Conservation (phyloP, 2,888 invertebrate species). For the Drosophila siamana region DNA sequence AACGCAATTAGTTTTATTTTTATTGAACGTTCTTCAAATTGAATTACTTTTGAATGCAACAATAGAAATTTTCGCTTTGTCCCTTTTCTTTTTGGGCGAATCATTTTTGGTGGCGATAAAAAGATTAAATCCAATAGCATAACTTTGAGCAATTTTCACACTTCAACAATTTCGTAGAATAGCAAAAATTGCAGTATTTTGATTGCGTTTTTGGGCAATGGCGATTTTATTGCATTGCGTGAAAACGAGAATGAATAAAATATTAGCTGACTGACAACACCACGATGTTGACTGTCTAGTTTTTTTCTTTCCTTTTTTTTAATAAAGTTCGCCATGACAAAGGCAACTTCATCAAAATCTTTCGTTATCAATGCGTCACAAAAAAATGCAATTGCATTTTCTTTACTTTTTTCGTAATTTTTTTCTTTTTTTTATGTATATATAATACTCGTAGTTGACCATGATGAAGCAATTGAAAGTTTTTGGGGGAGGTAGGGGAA, state of each 20-base stretch:
- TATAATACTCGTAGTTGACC: constrained; percentile 25
- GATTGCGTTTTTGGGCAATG: constrained; percentile 4
- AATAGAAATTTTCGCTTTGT: background rate
- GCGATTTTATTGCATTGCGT: constrained; percentile 37
- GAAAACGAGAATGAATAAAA: constrained; percentile 64
- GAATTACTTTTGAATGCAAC: too few species aligned
- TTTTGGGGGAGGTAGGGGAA: background rate
- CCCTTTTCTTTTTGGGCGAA: constrained; percentile 21
- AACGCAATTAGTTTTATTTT: background rate
- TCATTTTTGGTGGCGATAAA: constrained; percentile 21
- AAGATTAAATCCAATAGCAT: constrained; percentile 39
- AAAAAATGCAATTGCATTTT: constrained; percentile 40
- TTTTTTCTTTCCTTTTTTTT: constrained; percentile 30
- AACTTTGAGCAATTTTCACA: constrained; percentile 63
- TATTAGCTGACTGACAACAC: constrained; percentile 51
- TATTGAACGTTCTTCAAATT: background rate
- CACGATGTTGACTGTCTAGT: constrained; percentile 26
- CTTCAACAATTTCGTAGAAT: constrained; percentile 53
- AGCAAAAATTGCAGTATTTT: constrained; percentile 43
- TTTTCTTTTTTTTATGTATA: constrained; percentile 4
- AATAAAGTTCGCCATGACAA: constrained; percentile 59
- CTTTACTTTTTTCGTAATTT: background rate
- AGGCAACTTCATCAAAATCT: constrained; percentile 64
- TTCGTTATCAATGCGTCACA: constrained; percentile 48
- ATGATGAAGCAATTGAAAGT: constrained; percentile 32